phyloP scores from a whole-genome alignment of 2,113 vertebrate species.

The Meles meles region DNA sequence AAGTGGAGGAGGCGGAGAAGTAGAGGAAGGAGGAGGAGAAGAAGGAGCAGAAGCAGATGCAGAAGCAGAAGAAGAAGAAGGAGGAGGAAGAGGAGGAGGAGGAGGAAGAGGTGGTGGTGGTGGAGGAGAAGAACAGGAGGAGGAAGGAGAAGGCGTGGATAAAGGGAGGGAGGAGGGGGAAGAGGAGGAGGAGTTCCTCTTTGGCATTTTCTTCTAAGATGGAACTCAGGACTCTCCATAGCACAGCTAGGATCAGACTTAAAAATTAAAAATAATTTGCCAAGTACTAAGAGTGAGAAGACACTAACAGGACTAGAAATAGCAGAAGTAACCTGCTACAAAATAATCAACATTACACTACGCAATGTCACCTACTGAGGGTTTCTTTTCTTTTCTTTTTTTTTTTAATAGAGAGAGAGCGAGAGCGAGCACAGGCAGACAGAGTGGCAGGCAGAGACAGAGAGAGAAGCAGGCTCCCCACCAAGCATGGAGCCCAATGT shows the following conservation, averaged over 20 bases:
- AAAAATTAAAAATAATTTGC: not conserved
- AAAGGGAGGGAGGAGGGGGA: not conserved
- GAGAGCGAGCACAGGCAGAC: too few species aligned
- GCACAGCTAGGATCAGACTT: not conserved
- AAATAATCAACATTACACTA: not conserved
- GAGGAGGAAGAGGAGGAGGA: not conserved
- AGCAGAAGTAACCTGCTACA: not conserved
- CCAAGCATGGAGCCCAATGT: too few species aligned
- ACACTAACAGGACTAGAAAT: not conserved
- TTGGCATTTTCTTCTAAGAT: not conserved
- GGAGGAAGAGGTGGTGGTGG: not conserved
- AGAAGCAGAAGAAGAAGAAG: too few species aligned
- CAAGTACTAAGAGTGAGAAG: not conserved
- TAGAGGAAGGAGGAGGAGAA: fast-evolving
- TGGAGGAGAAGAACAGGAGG: not conserved
- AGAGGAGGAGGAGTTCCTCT: too few species aligned
- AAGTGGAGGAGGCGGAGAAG: not conserved
- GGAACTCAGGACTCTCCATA: not conserved
- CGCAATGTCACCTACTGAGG: not conserved
- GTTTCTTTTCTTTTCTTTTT: too few species aligned
- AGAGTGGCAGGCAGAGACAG: too few species aligned
- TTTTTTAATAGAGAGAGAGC: too few species aligned
- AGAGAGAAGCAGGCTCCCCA: too few species aligned
- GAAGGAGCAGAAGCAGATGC: fast-evolving
- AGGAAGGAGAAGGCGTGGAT: too few species aligned